These are phyloP conservation scores for Zoanthus gigantus DNA, from an alignment of 92 coral and sea anemone species.

Conservation along the genomic window DNA sequence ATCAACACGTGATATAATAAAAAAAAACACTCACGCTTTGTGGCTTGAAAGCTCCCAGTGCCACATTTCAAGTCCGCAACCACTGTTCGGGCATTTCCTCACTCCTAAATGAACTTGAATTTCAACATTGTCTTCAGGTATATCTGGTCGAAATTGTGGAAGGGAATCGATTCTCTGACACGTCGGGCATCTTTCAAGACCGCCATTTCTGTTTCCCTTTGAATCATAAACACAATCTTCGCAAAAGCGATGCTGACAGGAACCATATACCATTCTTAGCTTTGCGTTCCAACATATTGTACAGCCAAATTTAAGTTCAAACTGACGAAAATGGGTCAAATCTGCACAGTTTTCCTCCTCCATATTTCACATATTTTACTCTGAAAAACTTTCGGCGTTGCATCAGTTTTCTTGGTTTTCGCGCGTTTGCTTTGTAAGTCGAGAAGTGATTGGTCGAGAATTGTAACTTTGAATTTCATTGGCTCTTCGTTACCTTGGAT, in stretches of 20 bases:
- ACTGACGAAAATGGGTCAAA: slow-evolving; percentile 27
- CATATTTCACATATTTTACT: neutral
- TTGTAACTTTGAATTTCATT: slow-evolving; percentile 42
- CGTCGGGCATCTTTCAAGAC: slow-evolving; percentile 92
- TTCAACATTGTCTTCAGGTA: slow-evolving; percentile 96
- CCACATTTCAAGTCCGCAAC: slow-evolving; percentile 91
- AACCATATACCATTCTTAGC: slow-evolving; percentile 93
- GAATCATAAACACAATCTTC: slow-evolving; percentile 83
- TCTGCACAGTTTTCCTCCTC: neutral
- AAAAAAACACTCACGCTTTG: slow-evolving; percentile 67
- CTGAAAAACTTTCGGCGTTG: slow-evolving; percentile 47
- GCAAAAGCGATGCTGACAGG: slow-evolving; percentile 96
- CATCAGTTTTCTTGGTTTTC: slow-evolving; percentile 43
- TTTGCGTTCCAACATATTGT: slow-evolving; percentile 89
- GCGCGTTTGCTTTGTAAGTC: slow-evolving; percentile 59
- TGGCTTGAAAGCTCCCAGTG: slow-evolving; percentile 85
- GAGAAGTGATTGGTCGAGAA: slow-evolving; percentile 64
- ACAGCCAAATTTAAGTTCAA: slow-evolving; percentile 91
- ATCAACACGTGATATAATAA: neutral
- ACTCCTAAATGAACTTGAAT: slow-evolving; percentile 86
- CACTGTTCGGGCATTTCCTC: slow-evolving; percentile 74
- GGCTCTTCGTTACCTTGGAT: slow-evolving; percentile 55
- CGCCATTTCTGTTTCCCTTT: slow-evolving; percentile 70
- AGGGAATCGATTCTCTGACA: slow-evolving; percentile 84
- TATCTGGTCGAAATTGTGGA: slow-evolving; percentile 77